Evolutionary conservation across 2,113 vertebrate species (phyloP), one percentile per base, ranked within the genome.

Genomic region (Galemys pyrenaicus): DNA sequence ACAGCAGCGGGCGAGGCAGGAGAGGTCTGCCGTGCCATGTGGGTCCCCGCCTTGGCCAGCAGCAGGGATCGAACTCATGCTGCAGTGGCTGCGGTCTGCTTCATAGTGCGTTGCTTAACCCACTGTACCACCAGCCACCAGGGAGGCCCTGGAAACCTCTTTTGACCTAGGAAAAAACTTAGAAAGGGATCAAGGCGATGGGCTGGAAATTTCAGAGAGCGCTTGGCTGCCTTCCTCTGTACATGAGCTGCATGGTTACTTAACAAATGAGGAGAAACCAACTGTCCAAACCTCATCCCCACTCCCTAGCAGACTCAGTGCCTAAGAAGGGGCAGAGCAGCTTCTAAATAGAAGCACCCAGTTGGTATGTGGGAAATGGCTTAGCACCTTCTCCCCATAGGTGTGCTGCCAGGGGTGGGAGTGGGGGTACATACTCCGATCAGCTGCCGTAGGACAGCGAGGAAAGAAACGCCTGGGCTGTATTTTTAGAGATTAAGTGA

Each of bases 401-500:
- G 22, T 24, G 2, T 51, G 41, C 26, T 81, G 91, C 32, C 16
- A 26, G 8, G 32, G 17, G 2, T 65, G 2, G 6, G 19, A n/a
- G n/a, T n/a, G 22, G 41, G 0, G 7, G 0, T 10, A 4, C 46
- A 30, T 87, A 13, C n/a, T 71, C 58, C 58, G 37, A 79, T 58
- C 12, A 51, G 15, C 51, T 20, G 32, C 19, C 17, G 70, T 58
- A 11, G 13, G 35, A 24, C 39, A 77, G n/a, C n/a, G 17, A 62
- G 15, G 30, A 91, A 81, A 44, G 19, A 74, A 58, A 60, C 46
- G 3, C 54, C 44, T 84, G 49, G 37, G 5, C 6, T 91, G 10
- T 62, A 67, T 11, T 74, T 91, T 73, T 89, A 77, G 39, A 81
- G 80, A 62, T 87, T 75, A 82, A 51, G 28, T 68, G 67, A n/a